Conservation (phyloP, 2,888 invertebrate genomes). For the Thereva unica region DNA sequence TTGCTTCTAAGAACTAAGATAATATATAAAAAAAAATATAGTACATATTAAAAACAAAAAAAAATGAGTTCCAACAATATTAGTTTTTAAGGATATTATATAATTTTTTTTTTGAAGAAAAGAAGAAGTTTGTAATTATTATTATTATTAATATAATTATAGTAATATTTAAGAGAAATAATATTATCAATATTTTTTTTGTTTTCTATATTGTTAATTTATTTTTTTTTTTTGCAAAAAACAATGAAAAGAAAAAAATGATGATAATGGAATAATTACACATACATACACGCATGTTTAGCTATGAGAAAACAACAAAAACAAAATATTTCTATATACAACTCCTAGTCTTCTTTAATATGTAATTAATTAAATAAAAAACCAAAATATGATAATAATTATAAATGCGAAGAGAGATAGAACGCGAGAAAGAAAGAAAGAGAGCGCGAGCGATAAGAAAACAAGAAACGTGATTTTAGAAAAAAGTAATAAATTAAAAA, state of each 20-base stretch:
- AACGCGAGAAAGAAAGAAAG: slow-evolving; percentile 13
- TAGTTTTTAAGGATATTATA: background rate
- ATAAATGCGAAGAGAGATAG: slow-evolving; percentile 1
- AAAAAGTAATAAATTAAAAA: slow-evolving; percentile 30
- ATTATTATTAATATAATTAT: background rate
- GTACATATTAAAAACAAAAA: background rate
- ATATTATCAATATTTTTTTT: slow-evolving; percentile 5
- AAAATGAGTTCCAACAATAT: background rate
- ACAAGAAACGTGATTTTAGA: slow-evolving; percentile 23
- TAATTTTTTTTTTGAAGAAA: background rate
- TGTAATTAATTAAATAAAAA: background rate
- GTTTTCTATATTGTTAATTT: slow-evolving; percentile 4
- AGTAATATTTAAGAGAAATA: background rate
- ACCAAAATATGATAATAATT: background rate
- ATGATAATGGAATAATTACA: background rate
- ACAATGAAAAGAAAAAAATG: background rate
- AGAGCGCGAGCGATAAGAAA: slow-evolving; percentile 33
- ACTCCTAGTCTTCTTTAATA: slow-evolving; percentile 34
- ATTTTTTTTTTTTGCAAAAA: background rate
- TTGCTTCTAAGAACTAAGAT: background rate
- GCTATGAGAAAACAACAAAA: slow-evolving; percentile 22
- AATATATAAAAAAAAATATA: background rate
- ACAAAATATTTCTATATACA: slow-evolving; percentile 27
- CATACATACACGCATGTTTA: slow-evolving; percentile 1
- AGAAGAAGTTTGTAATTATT: background rate